phyloP scores from a whole-genome alignment of 2,888 invertebrate species.

The Pardosa pseudoannulata region DNA sequence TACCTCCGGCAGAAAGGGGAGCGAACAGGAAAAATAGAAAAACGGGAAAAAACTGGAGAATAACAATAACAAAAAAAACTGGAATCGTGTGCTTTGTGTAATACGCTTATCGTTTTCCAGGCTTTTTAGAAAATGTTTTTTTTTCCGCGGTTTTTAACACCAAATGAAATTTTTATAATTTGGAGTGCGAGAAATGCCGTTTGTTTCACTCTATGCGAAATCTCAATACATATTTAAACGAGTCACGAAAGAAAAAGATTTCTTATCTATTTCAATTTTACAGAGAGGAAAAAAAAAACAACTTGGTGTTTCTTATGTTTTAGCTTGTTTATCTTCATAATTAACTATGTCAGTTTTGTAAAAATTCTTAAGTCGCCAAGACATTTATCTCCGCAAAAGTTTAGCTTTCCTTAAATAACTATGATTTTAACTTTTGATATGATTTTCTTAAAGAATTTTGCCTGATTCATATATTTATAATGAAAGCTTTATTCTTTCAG shows the following conservation, averaged over 20 bases:
- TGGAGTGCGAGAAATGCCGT: slow-evolving; percentile 28
- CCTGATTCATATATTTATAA: neutral
- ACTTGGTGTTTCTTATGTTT: neutral
- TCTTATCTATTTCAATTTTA: slow-evolving; percentile 22
- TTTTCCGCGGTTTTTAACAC: slow-evolving; percentile 64
- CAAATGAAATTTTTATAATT: slow-evolving; percentile 69
- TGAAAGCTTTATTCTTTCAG: neutral
- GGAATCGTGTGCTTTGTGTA: slow-evolving; percentile 61
- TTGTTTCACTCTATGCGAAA: slow-evolving; percentile 22
- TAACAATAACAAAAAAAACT: slow-evolving; percentile 27
- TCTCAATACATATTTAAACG: slow-evolving; percentile 40
- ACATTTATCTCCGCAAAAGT: neutral
- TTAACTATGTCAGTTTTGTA: slow-evolving; percentile 1
- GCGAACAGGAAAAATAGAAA: slow-evolving; percentile 22
- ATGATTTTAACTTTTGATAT: neutral
- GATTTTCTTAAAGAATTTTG: neutral
- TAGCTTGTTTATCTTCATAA: neutral
- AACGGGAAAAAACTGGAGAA: slow-evolving; percentile 18
- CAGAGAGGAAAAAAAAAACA: neutral
- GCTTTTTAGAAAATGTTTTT: slow-evolving; percentile 57
- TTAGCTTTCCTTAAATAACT: neutral
- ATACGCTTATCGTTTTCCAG: slow-evolving; percentile 61
- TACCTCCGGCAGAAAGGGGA: slow-evolving; percentile 25
- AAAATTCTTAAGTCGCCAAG: neutral
- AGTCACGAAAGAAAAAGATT: slow-evolving; percentile 14